These are phyloP conservation scores for Dendrophyllia cribrosa DNA, from an alignment of 64 coral and sea anemone species.

Conservation along the genomic window DNA sequence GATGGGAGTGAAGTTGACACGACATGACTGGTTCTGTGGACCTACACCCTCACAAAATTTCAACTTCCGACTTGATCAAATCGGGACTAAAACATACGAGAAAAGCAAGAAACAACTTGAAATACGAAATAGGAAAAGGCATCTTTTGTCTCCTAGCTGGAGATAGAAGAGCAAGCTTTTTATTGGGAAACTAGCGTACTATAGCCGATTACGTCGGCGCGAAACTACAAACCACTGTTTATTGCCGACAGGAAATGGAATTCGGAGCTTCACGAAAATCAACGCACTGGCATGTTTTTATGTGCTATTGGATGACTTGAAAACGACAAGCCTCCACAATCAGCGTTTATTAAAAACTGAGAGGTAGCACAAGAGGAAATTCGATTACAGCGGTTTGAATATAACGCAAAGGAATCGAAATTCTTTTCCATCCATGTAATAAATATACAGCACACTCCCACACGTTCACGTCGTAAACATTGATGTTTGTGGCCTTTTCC, in stretches of 20 bases:
- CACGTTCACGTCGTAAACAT: constrained; percentile 38
- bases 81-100: neutral
- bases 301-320: neutral
- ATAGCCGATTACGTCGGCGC: constrained; percentile 25
- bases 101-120: neutral
- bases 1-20: constrained; percentile 9
- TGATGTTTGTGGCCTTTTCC: constrained; percentile 31
- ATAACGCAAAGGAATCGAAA: constrained; percentile 43
- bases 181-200: neutral
- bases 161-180: constrained; percentile 3
- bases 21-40: constrained; percentile 15
- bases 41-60: constrained; percentile 17
- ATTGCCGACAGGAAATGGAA: constrained; percentile 52
- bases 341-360: neutral
- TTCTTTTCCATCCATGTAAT: constrained; percentile 55
- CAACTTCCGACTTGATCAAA: constrained; percentile 36
- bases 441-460: constrained; percentile 49
- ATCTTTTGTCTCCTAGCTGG: too few species aligned
- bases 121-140: neutral
- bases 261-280: constrained; percentile 25
- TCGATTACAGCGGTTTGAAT: neutral
- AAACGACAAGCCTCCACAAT: neutral
- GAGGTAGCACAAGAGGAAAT: neutral
- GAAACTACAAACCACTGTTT: constrained; percentile 28
- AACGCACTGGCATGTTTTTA: neutral